These are phyloP conservation scores for Orchesellides sinensis DNA, from an alignment of 2,888 invertebrate genomes.

Conservation along the genomic window DNA sequence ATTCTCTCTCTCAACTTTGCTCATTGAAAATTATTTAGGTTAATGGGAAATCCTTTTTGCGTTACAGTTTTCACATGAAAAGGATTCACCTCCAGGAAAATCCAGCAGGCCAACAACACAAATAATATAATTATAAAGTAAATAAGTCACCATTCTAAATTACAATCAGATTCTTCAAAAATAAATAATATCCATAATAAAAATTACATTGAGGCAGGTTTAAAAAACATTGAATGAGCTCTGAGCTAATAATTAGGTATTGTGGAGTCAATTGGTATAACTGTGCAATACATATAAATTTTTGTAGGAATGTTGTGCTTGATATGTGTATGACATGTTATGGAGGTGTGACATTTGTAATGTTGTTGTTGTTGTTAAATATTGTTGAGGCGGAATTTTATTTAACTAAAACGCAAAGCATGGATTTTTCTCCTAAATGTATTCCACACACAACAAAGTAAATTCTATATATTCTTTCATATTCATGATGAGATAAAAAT, in stretches of 20 bases:
- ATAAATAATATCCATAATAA: not conserved
- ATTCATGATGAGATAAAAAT: constrained; percentile 15
- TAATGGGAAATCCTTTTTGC: constrained; percentile 55
- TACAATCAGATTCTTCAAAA: not conserved
- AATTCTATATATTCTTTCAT: constrained; percentile 31
- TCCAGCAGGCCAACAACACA: too few species aligned
- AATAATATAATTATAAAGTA: too few species aligned
- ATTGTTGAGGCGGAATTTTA: too few species aligned
- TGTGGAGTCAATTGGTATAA: too few species aligned
- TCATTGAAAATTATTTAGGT: constrained; percentile 63
- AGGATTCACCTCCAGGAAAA: too few species aligned
- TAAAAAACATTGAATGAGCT: not conserved
- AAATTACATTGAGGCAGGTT: not conserved
- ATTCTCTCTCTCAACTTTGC: constrained; percentile 55
- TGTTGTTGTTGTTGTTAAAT: not conserved
- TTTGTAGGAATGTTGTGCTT: too few species aligned
- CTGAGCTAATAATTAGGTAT: not conserved
- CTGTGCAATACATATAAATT: too few species aligned
- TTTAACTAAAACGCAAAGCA: constrained; percentile 12
- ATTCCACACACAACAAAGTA: constrained; percentile 7
- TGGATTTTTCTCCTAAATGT: constrained; percentile 18
- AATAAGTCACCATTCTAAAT: not conserved
- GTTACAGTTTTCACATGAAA: constrained; percentile 14
- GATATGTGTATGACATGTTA: too few species aligned
- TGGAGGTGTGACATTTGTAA: not conserved